A percentile compares a stretch with the other conserved stretches of the same genome.
phyloP scores from a whole-genome alignment of 1,140 invertebrate genomes.

The Brachionus paranguensis region DNA sequence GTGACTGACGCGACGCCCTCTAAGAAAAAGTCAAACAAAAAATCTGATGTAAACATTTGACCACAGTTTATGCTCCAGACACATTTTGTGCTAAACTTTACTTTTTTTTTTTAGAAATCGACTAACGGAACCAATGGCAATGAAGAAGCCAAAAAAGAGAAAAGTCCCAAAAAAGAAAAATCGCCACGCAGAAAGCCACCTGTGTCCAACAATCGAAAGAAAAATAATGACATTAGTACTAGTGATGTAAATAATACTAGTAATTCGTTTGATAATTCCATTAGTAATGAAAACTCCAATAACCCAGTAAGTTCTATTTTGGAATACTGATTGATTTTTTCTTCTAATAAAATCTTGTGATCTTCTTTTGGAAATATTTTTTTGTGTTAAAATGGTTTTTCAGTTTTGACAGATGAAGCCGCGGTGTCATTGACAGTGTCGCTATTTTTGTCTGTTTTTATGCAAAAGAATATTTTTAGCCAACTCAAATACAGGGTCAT shows the following conservation, averaged over 20 bases:
- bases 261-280: not conserved
- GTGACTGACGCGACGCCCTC: not conserved
- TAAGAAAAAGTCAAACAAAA: slow-evolving; percentile 2
- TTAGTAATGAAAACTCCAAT: not conserved
- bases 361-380: too few relatives aligned
- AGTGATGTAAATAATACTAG: not conserved
- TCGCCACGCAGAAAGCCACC: not conserved
- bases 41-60: not conserved
- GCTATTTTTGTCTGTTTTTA: too few relatives aligned
- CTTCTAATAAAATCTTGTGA: not conserved
- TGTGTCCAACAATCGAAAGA: not conserved
- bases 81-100: not conserved
- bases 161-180: not conserved
- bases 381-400: too few relatives aligned
- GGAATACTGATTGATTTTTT: not conserved
- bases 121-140: not conserved
- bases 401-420: too few relatives aligned
- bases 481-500: too few relatives aligned
- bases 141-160: not conserved
- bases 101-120: not conserved
- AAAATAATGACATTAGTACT: not conserved
- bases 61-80: not conserved
- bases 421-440: too few relatives aligned
- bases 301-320: not conserved
- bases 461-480: too few relatives aligned